Evolutionary conservation across 2,113 vertebrate species (phyloP), one percentile per base, ranked within the genome.

Genomic region (Aphyosemion australe): DNA sequence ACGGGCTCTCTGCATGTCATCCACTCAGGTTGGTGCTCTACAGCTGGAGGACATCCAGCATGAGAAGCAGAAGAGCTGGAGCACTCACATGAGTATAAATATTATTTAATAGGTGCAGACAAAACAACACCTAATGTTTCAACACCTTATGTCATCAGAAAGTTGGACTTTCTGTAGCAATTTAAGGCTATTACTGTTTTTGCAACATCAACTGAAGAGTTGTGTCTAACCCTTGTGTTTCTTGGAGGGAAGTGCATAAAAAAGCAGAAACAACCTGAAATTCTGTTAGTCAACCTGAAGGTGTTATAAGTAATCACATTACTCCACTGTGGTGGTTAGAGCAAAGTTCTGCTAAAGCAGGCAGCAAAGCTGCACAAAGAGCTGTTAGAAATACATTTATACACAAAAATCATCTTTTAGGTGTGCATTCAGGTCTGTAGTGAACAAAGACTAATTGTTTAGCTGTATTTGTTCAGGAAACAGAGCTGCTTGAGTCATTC

Each of bases 251-350:
- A 58, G 60, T 64, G 2, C 1, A 13, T 21, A n/a, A 60, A 68
- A 61, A 78, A 67, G 65, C 14, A 53, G 65, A 82, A 76, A 76
- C 34, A 76, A 2, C 20, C 15, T 59, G 48, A 71, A 57, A 61
- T 12, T 11, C 8, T 58, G 52, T 80, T 65, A 37, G 49, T 61
- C 26, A 72, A 85, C 32, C 6, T 42, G 12, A 34, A 18, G 12
- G 45, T 82, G 58, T 60, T n/a, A n/a, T 60, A 79, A 74, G 31
- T 62, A 51, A 42, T 58, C 12, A 2, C n/a, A 26, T 79, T 82
- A 76, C 65, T 65, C 43, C 72, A 65, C 26, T n/a, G 6, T 4
- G 9, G 7, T 48, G 32, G 34, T 62, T 16, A 37, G 15, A 13
- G 0, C 3, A 48, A 16, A 56, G 59, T 51, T 57, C 37, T 20